Percentiles rank a stretch among this genome's conserved stretches.
These are phyloP conservation scores for Cochlearius cochlearius DNA, from an alignment of 2,113 vertebrate genomes.

Conservation along the genomic window DNA sequence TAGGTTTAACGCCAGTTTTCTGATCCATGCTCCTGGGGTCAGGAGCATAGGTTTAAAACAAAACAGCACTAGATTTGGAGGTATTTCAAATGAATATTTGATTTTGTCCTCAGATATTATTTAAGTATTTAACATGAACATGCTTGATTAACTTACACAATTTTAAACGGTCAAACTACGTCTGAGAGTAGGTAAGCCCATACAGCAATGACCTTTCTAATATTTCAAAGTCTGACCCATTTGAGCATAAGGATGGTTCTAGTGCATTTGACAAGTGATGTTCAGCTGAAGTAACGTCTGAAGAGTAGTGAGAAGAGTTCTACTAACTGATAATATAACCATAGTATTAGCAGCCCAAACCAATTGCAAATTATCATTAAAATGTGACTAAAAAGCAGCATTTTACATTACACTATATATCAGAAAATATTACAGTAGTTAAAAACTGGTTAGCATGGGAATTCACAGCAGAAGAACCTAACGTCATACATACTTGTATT, in stretches of 20 bases:
- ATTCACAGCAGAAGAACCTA: background rate
- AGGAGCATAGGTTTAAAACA: background rate
- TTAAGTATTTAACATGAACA: background rate
- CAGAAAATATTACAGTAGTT: background rate
- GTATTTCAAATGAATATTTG: background rate
- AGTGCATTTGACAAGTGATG: background rate
- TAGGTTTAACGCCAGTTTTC: background rate
- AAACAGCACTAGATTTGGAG: background rate
- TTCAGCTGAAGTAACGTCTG: background rate
- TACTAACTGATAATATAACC: background rate
- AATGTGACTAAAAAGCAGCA: background rate
- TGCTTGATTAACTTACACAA: background rate
- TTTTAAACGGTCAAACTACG: background rate
- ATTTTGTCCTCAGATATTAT: background rate
- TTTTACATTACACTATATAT: background rate
- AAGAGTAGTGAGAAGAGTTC: background rate
- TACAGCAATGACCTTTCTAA: background rate
- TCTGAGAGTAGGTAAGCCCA: background rate
- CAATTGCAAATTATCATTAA: background rate
- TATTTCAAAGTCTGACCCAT: background rate
- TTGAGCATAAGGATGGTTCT: background rate
- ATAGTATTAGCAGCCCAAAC: background rate
- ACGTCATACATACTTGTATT: background rate
- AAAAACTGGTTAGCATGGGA: background rate
- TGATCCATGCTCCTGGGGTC: background rate